Evolutionary conservation across 1,140 invertebrate genomes (phyloP).

Genomic region (Lepidostoma basale): DNA sequence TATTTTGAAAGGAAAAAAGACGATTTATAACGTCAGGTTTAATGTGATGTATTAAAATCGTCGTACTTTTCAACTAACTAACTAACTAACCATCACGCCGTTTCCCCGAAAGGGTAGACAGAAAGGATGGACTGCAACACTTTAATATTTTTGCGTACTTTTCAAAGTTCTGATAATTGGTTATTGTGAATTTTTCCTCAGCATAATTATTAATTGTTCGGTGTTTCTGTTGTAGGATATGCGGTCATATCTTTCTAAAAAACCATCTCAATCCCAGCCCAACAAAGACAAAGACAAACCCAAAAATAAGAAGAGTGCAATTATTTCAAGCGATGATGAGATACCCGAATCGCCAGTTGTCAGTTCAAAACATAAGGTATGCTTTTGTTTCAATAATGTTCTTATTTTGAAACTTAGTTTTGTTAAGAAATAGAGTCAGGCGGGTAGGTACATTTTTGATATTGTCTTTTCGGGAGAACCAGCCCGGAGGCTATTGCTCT

Average conservation of each 20-base stretch:
- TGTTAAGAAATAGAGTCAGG: neutral
- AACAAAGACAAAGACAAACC: neutral
- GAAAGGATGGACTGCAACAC: no score
- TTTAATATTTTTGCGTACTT: no score
- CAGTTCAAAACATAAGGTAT: conserved; percentile 49
- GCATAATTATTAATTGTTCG: no score
- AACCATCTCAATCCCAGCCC: neutral
- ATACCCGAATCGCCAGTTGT: conserved; percentile 56
- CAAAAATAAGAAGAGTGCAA: conserved; percentile 11
- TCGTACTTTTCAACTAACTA: no score
- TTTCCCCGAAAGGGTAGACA: no score
- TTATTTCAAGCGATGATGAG: conserved; percentile 48
- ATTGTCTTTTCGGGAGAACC: neutral
- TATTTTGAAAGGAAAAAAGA: no score
- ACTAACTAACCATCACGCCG: no score
- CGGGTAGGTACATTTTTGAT: neutral
- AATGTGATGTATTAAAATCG: no score
- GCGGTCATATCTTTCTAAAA: neutral
- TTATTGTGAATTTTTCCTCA: no score
- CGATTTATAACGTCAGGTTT: no score
- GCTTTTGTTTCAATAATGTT: neutral
- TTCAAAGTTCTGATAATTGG: no score
- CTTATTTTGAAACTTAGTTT: neutral
- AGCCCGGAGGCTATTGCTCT: neutral
- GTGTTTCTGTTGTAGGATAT: no score